Evolutionary conservation across 2,797 vertebrate species (phyloP).

Genomic region (Lemur catta): DNA sequence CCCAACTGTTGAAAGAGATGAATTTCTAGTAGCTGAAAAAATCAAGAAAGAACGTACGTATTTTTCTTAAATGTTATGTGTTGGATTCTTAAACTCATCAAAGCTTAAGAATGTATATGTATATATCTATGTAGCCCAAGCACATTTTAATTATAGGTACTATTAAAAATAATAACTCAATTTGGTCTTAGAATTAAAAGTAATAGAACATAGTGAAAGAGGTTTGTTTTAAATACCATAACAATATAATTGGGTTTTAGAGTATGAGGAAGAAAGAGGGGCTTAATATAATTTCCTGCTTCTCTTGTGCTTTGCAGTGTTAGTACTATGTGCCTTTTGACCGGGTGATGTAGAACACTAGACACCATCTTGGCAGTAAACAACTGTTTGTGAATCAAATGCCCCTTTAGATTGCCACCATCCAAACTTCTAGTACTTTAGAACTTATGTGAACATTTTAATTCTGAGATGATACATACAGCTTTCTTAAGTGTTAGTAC

Average conservation of each 20-base stretch:
- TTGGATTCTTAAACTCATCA: background rate
- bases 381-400: too few relatives aligned
- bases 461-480: background rate
- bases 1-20: conserved; percentile 96
- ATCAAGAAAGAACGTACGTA: conserved; percentile 98
- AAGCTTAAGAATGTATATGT: background rate
- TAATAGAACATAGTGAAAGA: background rate
- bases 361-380: background rate
- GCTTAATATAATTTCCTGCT: background rate
- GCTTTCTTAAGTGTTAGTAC: background rate
- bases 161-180: background rate
- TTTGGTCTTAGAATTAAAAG: background rate
- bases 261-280: background rate
- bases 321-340: background rate
- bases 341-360: fast-evolving
- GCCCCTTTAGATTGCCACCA: background rate
- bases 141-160: background rate
- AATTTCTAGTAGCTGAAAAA: conserved; percentile 98
- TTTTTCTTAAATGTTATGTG: background rate
- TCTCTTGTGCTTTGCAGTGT: background rate
- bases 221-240: background rate
- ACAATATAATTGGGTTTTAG: background rate
- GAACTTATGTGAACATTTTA: background rate
- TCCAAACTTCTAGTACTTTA: background rate
- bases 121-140: background rate